Conservation (phyloP, 2,888 invertebrate species). For the Drosophila glabriapex region DNA sequence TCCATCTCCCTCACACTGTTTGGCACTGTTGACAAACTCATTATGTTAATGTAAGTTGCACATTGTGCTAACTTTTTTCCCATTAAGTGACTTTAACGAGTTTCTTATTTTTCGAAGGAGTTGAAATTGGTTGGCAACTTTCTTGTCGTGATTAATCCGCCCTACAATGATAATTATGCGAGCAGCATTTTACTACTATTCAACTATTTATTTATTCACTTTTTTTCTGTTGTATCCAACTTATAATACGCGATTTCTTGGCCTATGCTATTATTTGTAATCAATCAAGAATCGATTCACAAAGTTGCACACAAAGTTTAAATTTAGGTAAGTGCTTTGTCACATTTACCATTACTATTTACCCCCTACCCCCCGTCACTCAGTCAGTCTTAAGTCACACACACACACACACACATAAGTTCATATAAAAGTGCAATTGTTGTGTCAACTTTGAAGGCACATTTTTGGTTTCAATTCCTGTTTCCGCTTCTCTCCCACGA, state of each 20-base stretch:
- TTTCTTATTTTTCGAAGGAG: neutral
- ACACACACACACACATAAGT: neutral
- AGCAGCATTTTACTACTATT: neutral
- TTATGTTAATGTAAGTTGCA: slow-evolving; percentile 6
- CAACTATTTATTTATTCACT: neutral
- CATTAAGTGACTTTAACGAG: slow-evolving; percentile 1
- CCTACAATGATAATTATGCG: neutral
- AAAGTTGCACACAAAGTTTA: slow-evolving; percentile 29
- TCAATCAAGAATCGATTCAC: slow-evolving; percentile 23
- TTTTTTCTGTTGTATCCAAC: neutral
- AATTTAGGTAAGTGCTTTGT: slow-evolving; percentile 11
- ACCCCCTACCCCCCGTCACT: neutral
- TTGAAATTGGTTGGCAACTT: slow-evolving; percentile 2
- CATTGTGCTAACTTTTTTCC: neutral
- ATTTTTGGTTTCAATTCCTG: slow-evolving; percentile 45
- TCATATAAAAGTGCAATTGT: slow-evolving; percentile 30
- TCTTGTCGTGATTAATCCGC: neutral
- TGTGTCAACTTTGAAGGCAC: slow-evolving; percentile 25
- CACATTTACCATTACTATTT: slow-evolving; percentile 7
- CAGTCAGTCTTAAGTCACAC: slow-evolving; percentile 2
- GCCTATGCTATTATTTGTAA: neutral
- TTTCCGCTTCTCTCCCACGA: neutral
- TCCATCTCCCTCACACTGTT: neutral
- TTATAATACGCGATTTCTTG: neutral
- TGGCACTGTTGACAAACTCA: neutral